phyloP scores from a whole-genome alignment of 2,113 vertebrate genomes.

The Gymnarchus niloticus region DNA sequence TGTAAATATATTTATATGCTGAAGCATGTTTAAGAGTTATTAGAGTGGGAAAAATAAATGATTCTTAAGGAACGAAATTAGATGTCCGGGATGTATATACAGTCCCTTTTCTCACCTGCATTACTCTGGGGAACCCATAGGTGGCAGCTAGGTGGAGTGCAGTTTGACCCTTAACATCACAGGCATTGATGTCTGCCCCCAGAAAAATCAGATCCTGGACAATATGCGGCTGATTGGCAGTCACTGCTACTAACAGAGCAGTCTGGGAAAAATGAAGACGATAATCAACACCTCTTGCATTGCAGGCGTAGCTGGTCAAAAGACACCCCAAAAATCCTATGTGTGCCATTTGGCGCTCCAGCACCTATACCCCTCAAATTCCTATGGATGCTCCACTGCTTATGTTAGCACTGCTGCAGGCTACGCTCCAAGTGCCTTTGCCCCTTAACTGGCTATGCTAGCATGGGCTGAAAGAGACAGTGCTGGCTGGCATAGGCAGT shows the following conservation, averaged over 20 bases:
- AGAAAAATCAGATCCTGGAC: conserved; percentile 74
- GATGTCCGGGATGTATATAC: not conserved
- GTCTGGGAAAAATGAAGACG: conserved; percentile 64
- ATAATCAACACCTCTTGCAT: too few species aligned
- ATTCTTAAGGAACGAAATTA: not conserved
- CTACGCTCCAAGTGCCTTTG: too few species aligned
- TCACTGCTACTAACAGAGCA: conserved; percentile 77
- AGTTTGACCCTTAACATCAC: conserved; percentile 77
- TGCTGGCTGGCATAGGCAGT: too few species aligned
- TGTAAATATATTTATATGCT: not conserved
- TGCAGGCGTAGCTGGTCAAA: too few species aligned
- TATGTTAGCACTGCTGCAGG: too few species aligned
- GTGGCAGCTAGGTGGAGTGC: conserved; percentile 75
- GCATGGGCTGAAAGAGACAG: too few species aligned
- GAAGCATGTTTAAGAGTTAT: not conserved
- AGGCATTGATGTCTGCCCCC: conserved; percentile 70
- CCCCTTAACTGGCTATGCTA: too few species aligned
- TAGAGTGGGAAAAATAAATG: not conserved
- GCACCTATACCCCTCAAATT: too few species aligned
- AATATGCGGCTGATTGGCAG: conserved; percentile 79
- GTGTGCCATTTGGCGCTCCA: too few species aligned
- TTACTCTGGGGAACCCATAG: conserved; percentile 69
- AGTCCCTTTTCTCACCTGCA: conserved; percentile 61
- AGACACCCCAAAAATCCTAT: too few species aligned
- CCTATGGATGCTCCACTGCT: too few species aligned